These are phyloP conservation scores for Tympanoctomys barrerae DNA, from an alignment of 2,797 vertebrate genomes.

Conservation along the genomic window DNA sequence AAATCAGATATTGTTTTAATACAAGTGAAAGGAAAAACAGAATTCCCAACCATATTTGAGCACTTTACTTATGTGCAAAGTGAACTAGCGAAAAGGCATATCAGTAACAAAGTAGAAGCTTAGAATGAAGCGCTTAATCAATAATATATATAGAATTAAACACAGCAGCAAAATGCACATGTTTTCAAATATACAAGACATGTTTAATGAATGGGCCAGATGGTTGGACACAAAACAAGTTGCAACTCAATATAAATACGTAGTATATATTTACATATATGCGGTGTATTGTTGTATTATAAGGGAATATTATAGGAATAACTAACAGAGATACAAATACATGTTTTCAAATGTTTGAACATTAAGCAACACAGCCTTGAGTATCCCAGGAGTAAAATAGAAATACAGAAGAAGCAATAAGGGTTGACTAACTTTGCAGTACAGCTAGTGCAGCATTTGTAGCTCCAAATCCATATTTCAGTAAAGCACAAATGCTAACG, in stretches of 20 bases:
- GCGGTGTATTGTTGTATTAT: neutral
- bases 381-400: neutral
- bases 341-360: neutral
- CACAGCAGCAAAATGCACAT: neutral
- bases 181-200: neutral
- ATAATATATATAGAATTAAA: neutral
- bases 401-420: neutral
- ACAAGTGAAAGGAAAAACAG: neutral
- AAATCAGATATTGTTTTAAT: neutral
- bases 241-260: neutral
- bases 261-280: neutral
- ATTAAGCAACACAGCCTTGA: neutral
- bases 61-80: neutral
- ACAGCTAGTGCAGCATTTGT: neutral
- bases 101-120: neutral
- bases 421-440: neutral
- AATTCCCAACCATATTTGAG: neutral
- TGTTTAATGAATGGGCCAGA: constrained; percentile 17
- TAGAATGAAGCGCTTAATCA: neutral
- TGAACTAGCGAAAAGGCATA: neutral
- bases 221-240: neutral
- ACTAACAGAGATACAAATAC: neutral
- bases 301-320: neutral
- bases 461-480: neutral
- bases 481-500: neutral